phyloP scores from a whole-genome alignment of 2,888 invertebrate genomes.

The Anaspis maculata region DNA sequence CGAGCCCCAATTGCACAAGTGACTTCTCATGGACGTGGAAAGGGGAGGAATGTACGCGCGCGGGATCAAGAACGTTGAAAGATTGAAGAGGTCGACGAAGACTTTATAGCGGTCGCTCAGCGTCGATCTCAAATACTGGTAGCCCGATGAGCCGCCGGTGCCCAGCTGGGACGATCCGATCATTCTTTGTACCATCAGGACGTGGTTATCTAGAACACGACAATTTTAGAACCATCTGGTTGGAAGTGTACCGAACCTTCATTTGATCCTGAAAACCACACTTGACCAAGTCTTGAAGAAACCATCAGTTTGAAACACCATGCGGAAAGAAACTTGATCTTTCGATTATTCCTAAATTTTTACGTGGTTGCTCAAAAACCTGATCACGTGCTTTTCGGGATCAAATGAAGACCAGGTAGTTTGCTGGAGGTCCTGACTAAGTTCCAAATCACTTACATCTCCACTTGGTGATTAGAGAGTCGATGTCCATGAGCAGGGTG shows the following conservation, averaged over 20 bases:
- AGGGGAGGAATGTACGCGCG: slow-evolving; percentile 84
- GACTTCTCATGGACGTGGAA: slow-evolving; percentile 71
- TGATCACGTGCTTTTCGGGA: no score
- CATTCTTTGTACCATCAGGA: slow-evolving; percentile 98
- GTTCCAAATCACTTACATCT: slow-evolving; percentile 65
- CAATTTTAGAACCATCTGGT: background rate
- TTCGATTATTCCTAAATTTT: no score
- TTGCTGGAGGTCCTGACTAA: background rate
- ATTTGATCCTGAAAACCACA: no score
- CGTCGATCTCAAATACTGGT: slow-evolving; percentile 94
- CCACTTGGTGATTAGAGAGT: slow-evolving; percentile 98
- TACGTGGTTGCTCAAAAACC: no score
- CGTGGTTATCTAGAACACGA: slow-evolving; percentile 93
- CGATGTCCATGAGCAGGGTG: slow-evolving; percentile 93
- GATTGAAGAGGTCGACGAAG: slow-evolving; percentile 93
- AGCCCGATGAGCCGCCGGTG: slow-evolving; percentile 97
- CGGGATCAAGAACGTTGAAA: slow-evolving; percentile 93
- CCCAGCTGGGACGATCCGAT: slow-evolving; percentile 93
- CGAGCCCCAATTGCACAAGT: slow-evolving; percentile 54
- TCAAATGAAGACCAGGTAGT: no score
- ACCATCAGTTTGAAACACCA: no score
- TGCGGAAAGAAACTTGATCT: no score
- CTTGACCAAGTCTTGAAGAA: no score
- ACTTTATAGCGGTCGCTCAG: slow-evolving; percentile 98
- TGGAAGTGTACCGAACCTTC: no score